phyloP scores from a whole-genome alignment of 2,888 invertebrate genomes.

The Yponomeuta sedellus region DNA sequence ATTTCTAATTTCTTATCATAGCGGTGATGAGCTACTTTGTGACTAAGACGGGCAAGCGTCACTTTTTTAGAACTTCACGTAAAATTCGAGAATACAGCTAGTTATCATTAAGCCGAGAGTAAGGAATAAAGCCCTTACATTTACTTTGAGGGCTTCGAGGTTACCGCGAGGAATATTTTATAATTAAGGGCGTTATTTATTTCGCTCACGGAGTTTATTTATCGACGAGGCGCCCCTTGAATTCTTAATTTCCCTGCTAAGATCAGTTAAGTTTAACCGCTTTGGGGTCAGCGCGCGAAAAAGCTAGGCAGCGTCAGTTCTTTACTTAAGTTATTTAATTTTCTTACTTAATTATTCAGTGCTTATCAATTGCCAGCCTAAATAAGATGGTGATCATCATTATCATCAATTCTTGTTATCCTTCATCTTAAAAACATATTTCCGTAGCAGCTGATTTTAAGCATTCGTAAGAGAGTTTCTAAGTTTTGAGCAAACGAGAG shows the following conservation, averaged over 20 bases:
- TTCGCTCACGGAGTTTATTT: background rate
- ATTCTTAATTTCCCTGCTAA: background rate
- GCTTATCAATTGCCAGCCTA: background rate
- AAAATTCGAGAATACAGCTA: too few species aligned
- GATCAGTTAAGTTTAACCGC: background rate
- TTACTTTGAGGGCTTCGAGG: background rate
- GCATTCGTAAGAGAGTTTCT: too few species aligned
- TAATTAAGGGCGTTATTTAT: conserved; percentile 2
- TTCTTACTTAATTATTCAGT: background rate
- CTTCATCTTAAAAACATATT: too few species aligned
- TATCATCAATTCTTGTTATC: too few species aligned
- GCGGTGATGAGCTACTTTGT: too few species aligned
- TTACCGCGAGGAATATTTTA: background rate
- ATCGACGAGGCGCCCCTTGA: background rate
- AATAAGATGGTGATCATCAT: background rate
- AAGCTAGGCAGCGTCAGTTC: background rate
- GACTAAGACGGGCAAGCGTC: too few species aligned
- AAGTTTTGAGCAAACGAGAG: too few species aligned
- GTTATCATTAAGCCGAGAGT: too few species aligned
- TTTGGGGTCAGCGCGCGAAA: background rate
- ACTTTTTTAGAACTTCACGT: too few species aligned
- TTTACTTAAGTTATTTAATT: background rate
- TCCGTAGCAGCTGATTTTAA: too few species aligned
- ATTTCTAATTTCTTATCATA: too few species aligned
- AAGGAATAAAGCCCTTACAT: background rate